Conservation (phyloP, 1,140 invertebrate species). For the Trypoxylus dichotomus region DNA sequence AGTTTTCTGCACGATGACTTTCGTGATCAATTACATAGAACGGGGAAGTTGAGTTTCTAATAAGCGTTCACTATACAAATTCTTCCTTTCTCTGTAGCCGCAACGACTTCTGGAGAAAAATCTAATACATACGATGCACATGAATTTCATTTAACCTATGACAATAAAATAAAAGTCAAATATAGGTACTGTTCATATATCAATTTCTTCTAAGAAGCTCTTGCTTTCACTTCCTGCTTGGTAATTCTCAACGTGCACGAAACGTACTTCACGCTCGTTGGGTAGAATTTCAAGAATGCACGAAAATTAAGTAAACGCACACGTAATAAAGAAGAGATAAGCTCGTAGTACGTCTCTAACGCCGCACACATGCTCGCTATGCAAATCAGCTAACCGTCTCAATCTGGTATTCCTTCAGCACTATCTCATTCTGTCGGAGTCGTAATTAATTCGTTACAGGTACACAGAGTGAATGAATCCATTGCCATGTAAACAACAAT, state of each 20-base stretch:
- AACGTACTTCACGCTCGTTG: background rate
- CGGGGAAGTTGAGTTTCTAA: too few relatives aligned
- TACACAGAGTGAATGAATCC: background rate
- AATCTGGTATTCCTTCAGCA: background rate
- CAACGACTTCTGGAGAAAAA: too few relatives aligned
- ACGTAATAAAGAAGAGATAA: conserved; percentile 7
- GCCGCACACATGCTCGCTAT: background rate
- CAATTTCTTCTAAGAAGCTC: background rate
- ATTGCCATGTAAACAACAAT: background rate
- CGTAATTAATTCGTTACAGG: background rate
- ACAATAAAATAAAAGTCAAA: too few relatives aligned
- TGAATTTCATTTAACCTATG: too few relatives aligned
- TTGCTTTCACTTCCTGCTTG: background rate
- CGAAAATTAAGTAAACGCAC: background rate
- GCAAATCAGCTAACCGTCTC: background rate
- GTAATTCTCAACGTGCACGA: background rate
- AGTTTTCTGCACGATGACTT: too few relatives aligned
- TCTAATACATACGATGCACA: too few relatives aligned
- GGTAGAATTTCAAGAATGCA: background rate
- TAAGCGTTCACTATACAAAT: too few relatives aligned
- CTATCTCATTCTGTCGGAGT: background rate
- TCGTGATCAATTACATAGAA: too few relatives aligned
- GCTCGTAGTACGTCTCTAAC: background rate
- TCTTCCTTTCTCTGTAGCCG: too few relatives aligned
- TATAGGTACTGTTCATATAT: background rate